These are phyloP conservation scores for Drosophila lini DNA, from an alignment of 1,140 invertebrate species.

Conservation along the genomic window DNA sequence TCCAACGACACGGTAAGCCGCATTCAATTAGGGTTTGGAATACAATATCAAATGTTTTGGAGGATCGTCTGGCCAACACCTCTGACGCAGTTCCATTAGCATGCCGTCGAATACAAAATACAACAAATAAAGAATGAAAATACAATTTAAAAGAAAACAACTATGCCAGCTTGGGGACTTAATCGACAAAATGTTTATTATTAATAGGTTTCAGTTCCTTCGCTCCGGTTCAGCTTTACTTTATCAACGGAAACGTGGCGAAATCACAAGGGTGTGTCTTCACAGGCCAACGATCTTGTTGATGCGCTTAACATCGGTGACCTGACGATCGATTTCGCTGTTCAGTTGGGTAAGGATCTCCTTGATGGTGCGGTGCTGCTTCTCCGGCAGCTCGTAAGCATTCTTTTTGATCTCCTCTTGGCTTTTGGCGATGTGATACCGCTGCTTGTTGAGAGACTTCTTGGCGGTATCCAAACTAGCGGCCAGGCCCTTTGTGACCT, in stretches of 20 bases:
- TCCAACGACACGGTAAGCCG: background rate
- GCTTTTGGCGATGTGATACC: constrained; percentile 73
- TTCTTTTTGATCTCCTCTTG: constrained; percentile 58
- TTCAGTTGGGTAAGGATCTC: constrained; percentile 74
- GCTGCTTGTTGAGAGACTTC: constrained; percentile 72
- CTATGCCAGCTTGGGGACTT: constrained; percentile 13
- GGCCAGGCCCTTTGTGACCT: constrained; percentile 56
- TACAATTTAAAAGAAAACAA: background rate
- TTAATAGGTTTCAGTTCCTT: constrained; percentile 25
- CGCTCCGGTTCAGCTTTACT: background rate
- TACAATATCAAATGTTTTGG: constrained; percentile 5
- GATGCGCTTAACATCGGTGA: constrained; percentile 77
- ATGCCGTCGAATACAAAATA: constrained; percentile 3
- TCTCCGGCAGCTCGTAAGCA: constrained; percentile 71
- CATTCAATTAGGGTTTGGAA: background rate
- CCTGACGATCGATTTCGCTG: constrained; percentile 73
- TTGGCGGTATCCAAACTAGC: constrained; percentile 59
- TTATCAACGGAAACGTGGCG: constrained; percentile 21
- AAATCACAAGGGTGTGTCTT: constrained; percentile 17
- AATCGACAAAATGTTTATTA: constrained; percentile 47
- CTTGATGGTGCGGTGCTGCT: constrained; percentile 74
- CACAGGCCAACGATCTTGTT: constrained; percentile 74
- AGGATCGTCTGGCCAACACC: constrained; percentile 19
- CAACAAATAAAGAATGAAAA: background rate
- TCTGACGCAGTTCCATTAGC: constrained; percentile 9